A percentile compares a stretch with the other conserved stretches of the same genome.
These are phyloP conservation scores for Rhyacichthys aspro DNA, from an alignment of 2,797 vertebrate species.

Conservation along the genomic window DNA sequence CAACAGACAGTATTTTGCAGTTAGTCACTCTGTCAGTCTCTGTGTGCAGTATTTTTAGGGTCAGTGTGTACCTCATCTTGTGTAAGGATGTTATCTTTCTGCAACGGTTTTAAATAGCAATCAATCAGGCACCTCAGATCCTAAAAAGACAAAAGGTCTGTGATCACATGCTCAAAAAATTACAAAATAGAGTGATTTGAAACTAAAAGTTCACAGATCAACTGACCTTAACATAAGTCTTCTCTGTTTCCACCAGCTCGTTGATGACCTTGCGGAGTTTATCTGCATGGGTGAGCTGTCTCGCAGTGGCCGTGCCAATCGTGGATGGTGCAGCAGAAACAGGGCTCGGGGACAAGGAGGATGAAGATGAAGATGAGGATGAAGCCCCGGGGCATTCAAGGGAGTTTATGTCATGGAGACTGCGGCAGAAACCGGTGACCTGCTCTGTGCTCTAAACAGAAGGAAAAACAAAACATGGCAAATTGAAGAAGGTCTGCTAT, in stretches of 20 bases:
- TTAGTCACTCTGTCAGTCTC: neutral
- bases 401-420: constrained; percentile 91
- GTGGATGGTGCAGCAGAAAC: constrained; percentile 81
- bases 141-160: constrained; percentile 60
- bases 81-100: constrained; percentile 92
- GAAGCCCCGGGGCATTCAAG: constrained; percentile 75
- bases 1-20: neutral
- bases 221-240: constrained; percentile 94
- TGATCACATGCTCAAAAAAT: neutral
- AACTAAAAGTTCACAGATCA: no score
- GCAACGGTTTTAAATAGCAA: constrained; percentile 91
- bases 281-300: constrained; percentile 93
- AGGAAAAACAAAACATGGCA: constrained; percentile 2
- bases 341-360: constrained; percentile 84
- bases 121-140: constrained; percentile 93
- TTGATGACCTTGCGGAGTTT: constrained; percentile 97
- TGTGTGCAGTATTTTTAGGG: neutral
- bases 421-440: constrained; percentile 87
- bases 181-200: neutral
- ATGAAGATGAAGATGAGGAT: constrained; percentile 75
- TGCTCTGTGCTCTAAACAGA: constrained; percentile 86
- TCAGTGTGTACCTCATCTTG: constrained; percentile 89
- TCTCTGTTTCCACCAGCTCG: constrained; percentile 95
- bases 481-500: neutral
- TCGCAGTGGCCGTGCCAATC: constrained; percentile 74